Evolutionary conservation across 2,113 vertebrate genomes (phyloP), one percentile per base, ranked within the genome.

Genomic region (Onychorhynchus coronatus): DNA sequence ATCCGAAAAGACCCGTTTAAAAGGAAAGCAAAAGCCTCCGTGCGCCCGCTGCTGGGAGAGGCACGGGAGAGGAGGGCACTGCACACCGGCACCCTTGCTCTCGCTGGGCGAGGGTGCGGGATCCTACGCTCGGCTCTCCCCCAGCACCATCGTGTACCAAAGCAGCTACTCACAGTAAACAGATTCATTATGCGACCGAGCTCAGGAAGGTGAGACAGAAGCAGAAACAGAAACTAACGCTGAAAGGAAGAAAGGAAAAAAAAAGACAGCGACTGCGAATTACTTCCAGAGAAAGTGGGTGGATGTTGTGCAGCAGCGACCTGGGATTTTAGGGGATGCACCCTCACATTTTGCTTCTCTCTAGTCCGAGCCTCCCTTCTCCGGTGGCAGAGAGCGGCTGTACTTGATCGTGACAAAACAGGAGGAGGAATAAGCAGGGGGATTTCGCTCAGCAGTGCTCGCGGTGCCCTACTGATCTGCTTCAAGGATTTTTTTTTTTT

Each of bases 241-340:
- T 30, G 58, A 77, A 87, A 92, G 73, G 82, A 91, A 58, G 88
- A 61, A 13, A 25, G n/a, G 5, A 3, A 6, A 5, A 18, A 41
- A 5, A 12, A 16, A 42, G 52, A 31, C 59, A 41, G 62, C 14
- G 67, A 42, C 84, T 47, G 88, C 44, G 44, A 91, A 95, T 92
- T 68, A 89, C 90, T 96, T 94, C 73, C 94, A 96, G 85, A 93
- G 88, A 85, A 75, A 94, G 92, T 89, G 93, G 81, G 88, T 82
- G 95, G 84, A 79, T 93, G 63, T 83, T 84, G 59, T 85, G 92
- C 72, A 55, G 89, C 88, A 83, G 91, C 89, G 92, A 80, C 63
- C 70, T 49, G 85, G 75, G 86, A 72, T 95, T 87, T 88, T 70
- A 83, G 72, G 85, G 85, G 79, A 73, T 91, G 93, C 87, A 86